Percentiles rank a stretch among this genome's conserved stretches.
Conservation (phyloP, 37 sponge, comb jelly and placozoan genomes). For the Chondrilla cf. caribensis region DNA sequence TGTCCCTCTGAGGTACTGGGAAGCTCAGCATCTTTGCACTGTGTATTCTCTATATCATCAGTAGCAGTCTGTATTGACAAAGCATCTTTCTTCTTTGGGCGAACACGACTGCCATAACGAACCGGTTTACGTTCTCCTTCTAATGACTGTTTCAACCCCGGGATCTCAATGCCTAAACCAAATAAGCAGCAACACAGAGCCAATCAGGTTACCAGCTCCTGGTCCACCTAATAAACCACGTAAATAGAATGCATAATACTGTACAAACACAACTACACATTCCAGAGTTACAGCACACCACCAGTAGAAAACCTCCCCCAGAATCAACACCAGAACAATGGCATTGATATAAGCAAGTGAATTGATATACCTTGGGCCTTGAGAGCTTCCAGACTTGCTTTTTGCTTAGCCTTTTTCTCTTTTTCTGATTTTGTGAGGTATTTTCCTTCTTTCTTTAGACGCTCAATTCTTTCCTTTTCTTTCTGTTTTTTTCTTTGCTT, state of each 20-base stretch:
- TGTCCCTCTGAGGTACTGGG: too few relatives aligned
- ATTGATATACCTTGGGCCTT: slow-evolving; percentile 76
- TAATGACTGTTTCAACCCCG: background rate
- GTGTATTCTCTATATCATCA: too few relatives aligned
- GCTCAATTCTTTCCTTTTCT: slow-evolving; percentile 74
- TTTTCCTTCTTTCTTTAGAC: slow-evolving; percentile 85
- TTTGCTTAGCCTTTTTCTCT: slow-evolving; percentile 48
- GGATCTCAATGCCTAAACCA: slow-evolving; percentile 38
- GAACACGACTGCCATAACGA: slow-evolving; percentile 42
- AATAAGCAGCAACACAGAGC: background rate
- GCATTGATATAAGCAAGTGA: background rate
- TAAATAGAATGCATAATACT: background rate
- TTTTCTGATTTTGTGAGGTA: slow-evolving; percentile 83
- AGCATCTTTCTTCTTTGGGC: slow-evolving; percentile 34
- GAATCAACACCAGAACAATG: background rate
- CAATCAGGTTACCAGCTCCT: background rate
- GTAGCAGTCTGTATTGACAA: background rate
- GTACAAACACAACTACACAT: background rate
- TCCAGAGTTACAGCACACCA: background rate
- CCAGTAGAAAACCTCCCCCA: background rate
- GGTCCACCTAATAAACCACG: background rate
- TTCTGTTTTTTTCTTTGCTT: slow-evolving; percentile 74
- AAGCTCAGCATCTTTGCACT: too few relatives aligned
- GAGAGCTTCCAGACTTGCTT: slow-evolving; percentile 58
- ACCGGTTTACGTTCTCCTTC: slow-evolving; percentile 56